Percentiles rank a stretch among this genome's conserved stretches.
Conservation (phyloP, 1,140 invertebrate genomes). For the Octopus sinensis region DNA sequence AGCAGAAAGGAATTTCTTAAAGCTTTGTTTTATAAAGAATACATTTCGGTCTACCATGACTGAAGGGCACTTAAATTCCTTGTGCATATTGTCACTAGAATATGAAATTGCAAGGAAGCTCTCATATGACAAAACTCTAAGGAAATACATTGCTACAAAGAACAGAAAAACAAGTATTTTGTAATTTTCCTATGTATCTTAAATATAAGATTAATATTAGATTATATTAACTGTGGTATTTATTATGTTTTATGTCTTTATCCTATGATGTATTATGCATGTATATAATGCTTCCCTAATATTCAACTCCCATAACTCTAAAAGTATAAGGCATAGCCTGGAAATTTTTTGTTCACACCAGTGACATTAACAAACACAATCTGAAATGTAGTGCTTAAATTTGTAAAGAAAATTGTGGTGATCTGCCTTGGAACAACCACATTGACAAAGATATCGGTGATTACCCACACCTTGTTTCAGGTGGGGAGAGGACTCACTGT, state of each 20-base stretch:
- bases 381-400: conserved; percentile 5
- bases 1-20: conserved; percentile 2
- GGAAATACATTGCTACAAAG: neutral
- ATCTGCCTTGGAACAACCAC: neutral
- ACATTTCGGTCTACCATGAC: neutral
- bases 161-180: neutral
- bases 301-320: neutral
- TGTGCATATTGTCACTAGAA: neutral
- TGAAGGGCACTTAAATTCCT: neutral
- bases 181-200: neutral
- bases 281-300: conserved; percentile 1
- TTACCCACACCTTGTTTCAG: neutral
- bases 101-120: neutral
- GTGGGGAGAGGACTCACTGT: neutral
- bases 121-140: neutral
- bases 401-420: neutral
- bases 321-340: conserved; percentile 5
- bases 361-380: neutral
- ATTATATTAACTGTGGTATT: neutral
- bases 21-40: neutral
- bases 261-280: neutral
- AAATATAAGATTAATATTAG: neutral
- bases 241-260: neutral
- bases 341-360: neutral
- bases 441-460: neutral